phyloP scores from a whole-genome alignment of 37 sponge, comb jelly and placozoan genomes.

The Axinella damicornis region DNA sequence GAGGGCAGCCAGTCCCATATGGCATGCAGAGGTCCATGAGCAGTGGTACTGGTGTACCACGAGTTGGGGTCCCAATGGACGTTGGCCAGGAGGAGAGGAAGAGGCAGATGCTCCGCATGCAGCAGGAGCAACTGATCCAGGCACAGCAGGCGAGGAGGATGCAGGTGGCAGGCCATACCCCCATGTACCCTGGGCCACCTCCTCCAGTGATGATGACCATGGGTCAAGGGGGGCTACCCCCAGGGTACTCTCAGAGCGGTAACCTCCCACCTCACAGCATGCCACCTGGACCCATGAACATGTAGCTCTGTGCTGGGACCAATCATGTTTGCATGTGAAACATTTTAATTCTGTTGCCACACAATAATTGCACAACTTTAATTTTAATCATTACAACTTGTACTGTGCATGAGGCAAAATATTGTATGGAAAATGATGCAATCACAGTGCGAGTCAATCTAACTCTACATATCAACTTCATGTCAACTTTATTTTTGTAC shows the following conservation, averaged over 20 bases:
- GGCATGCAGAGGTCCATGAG: background rate
- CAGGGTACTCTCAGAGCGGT: background rate
- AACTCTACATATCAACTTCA: too few relatives aligned
- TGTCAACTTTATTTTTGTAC: too few relatives aligned
- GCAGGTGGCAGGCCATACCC: background rate
- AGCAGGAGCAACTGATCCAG: slow-evolving; percentile 62
- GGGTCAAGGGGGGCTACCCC: slow-evolving; percentile 24
- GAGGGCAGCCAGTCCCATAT: slow-evolving; percentile 1
- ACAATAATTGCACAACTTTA: too few relatives aligned
- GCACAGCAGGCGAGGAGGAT: slow-evolving; percentile 39
- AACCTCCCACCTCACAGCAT: background rate
- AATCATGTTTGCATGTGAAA: too few relatives aligned
- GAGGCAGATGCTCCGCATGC: slow-evolving; percentile 54
- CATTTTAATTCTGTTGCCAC: too few relatives aligned
- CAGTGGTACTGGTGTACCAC: background rate
- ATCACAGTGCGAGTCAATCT: too few relatives aligned
- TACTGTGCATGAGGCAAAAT: too few relatives aligned
- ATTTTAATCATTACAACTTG: too few relatives aligned
- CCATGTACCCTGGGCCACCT: background rate
- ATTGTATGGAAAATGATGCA: too few relatives aligned
- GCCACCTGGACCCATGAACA: slow-evolving; percentile 36
- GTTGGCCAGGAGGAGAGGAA: too few relatives aligned
- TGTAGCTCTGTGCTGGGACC: background rate
- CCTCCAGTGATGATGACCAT: background rate
- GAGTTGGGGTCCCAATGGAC: too few relatives aligned